phyloP scores from a whole-genome alignment of 2,888 invertebrate species.

The Drosophila rellima region DNA sequence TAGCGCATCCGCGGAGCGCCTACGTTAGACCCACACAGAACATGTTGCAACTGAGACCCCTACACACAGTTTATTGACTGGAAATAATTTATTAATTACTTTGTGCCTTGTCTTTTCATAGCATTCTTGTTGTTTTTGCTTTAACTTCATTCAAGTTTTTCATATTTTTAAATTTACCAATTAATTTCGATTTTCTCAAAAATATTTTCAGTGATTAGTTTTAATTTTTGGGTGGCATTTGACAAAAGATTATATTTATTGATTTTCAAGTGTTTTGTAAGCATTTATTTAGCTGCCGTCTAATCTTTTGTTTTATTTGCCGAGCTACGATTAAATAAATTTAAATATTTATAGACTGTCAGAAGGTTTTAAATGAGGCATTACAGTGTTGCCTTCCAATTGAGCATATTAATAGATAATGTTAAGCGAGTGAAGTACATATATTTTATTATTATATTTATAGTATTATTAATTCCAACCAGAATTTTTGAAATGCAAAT shows the following conservation, averaged over 20 bases:
- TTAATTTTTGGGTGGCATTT: constrained; percentile 70
- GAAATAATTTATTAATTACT: constrained; percentile 80
- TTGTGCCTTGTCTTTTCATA: constrained; percentile 56
- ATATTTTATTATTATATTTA: no score
- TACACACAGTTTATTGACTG: constrained; percentile 75
- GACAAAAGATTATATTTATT: constrained; percentile 28
- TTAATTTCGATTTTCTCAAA: constrained; percentile 53
- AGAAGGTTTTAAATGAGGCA: constrained; percentile 49
- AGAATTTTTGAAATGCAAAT: no score
- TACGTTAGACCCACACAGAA: constrained; percentile 33
- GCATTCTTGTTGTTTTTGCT: constrained; percentile 38
- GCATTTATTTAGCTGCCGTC: constrained; percentile 30
- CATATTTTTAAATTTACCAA: constrained; percentile 46
- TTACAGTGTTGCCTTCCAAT: constrained; percentile 40
- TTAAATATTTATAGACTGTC: constrained; percentile 29
- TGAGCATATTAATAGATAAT: constrained; percentile 15
- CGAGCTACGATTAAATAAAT: not conserved
- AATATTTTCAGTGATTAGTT: constrained; percentile 37
- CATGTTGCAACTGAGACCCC: constrained; percentile 68
- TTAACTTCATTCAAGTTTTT: constrained; percentile 16
- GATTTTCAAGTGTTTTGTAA: constrained; percentile 61
- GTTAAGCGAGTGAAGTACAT: not conserved
- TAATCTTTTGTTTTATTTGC: constrained; percentile 1
- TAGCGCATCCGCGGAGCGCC: constrained; percentile 75
- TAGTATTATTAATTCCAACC: no score